These are phyloP conservation scores for Pao palembangensis DNA, from an alignment of 2,113 vertebrate species.

Conservation along the genomic window DNA sequence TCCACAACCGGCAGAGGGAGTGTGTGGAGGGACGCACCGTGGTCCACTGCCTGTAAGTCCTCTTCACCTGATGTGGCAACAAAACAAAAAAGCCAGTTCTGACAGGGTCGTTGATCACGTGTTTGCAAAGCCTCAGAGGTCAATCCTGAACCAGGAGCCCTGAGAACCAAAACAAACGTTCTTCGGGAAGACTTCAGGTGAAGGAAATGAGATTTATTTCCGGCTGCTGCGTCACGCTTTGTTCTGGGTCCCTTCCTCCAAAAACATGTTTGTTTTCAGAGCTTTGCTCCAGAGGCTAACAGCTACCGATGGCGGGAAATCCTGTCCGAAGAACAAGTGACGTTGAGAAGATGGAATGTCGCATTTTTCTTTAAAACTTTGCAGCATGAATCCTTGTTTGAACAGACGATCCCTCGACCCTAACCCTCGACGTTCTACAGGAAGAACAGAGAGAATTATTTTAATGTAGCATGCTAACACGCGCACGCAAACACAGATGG, in stretches of 20 bases:
- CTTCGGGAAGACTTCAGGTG: too few species aligned
- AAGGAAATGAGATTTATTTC: constrained; percentile 42
- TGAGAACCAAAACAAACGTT: too few species aligned
- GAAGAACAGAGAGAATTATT: not conserved
- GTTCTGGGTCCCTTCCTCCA: constrained; percentile 59
- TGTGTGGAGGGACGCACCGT: constrained; percentile 87
- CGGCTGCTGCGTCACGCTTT: constrained; percentile 56
- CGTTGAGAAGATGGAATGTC: constrained; percentile 36
- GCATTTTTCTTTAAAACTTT: constrained; percentile 39
- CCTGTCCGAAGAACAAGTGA: constrained; percentile 63
- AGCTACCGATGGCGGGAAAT: constrained; percentile 59
- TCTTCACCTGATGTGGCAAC: too few species aligned
- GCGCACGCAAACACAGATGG: constrained; percentile 52
- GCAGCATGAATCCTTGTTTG: constrained; percentile 44
- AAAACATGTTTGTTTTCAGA: constrained; percentile 64
- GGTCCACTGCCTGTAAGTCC: constrained; percentile 94
- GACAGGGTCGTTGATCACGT: too few species aligned
- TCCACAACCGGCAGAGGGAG: constrained; percentile 93
- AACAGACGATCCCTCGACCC: constrained; percentile 21
- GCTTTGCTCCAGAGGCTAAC: constrained; percentile 52
- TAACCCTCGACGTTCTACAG: not conserved
- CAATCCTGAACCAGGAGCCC: too few species aligned
- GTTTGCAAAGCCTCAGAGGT: too few species aligned
- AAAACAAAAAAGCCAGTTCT: too few species aligned
- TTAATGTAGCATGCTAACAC: constrained; percentile 5